Evolutionary conservation across 2,888 invertebrate species (phyloP).

Genomic region (Drosophila incognita): DNA sequence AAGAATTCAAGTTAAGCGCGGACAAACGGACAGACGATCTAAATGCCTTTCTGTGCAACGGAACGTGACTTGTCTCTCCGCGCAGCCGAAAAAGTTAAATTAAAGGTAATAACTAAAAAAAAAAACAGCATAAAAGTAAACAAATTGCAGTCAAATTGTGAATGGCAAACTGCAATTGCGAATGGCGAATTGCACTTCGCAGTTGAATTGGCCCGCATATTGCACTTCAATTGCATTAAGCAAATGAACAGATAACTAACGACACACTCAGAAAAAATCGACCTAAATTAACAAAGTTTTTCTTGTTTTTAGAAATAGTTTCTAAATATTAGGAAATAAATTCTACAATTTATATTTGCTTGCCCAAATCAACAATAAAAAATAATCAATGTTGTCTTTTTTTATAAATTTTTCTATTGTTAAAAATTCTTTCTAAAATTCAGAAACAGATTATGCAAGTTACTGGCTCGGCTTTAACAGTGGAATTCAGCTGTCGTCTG

Average conservation of each 20-base stretch:
- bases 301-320: neutral
- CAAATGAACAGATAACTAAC: constrained; percentile 24
- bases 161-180: neutral
- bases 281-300: neutral
- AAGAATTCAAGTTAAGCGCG: constrained; percentile 39
- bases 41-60: constrained; percentile 27
- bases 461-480: neutral
- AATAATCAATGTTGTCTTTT: neutral
- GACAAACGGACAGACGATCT: constrained; percentile 55
- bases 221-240: constrained; percentile 23
- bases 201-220: constrained; percentile 11
- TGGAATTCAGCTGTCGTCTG: neutral
- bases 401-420: neutral
- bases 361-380: neutral
- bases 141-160: constrained; percentile 44
- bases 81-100: constrained; percentile 51
- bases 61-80: constrained; percentile 64
- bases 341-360: neutral
- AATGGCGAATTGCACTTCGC: constrained; percentile 5
- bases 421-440: too few species aligned
- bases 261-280: neutral
- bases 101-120: constrained; percentile 63
- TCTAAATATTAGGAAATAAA: neutral
- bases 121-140: constrained; percentile 42
- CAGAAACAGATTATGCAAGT: neutral